A percentile compares a stretch with the other conserved stretches of the same genome.
phyloP scores from a whole-genome alignment of 2,888 invertebrate species.

The Cephus pygmeus region DNA sequence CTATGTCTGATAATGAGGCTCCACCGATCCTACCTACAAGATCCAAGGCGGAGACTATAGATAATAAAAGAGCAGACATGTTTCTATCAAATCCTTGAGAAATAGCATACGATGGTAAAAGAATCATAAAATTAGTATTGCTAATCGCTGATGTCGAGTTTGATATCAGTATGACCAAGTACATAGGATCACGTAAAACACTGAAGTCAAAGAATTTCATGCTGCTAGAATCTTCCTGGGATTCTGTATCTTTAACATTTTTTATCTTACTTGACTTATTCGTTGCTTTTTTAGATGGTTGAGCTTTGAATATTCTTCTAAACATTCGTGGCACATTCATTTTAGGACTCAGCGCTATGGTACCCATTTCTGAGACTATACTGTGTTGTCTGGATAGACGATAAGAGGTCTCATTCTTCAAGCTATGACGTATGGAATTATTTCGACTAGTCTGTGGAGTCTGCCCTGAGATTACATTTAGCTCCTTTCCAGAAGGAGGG shows the following conservation, averaged over 20 bases:
- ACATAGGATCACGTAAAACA: constrained; percentile 81
- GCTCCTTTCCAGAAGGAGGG: neutral
- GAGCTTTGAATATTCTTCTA: constrained; percentile 33
- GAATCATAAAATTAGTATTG: constrained; percentile 86
- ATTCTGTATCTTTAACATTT: constrained; percentile 18
- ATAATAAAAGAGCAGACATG: constrained; percentile 79
- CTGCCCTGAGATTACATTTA: neutral
- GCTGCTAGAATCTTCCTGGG: constrained; percentile 22
- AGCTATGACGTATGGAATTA: constrained; percentile 28
- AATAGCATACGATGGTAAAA: constrained; percentile 82
- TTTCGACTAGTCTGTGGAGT: constrained; percentile 30
- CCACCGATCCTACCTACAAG: constrained; percentile 86
- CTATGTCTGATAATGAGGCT: constrained; percentile 83
- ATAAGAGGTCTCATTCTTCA: constrained; percentile 21
- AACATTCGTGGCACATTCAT: constrained; percentile 36
- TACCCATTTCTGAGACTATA: constrained; percentile 44
- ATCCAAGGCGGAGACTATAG: constrained; percentile 86
- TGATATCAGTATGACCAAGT: constrained; percentile 83
- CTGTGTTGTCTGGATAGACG: constrained; percentile 40
- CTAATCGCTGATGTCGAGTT: constrained; percentile 88
- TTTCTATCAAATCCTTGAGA: constrained; percentile 79
- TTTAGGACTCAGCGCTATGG: constrained; percentile 36
- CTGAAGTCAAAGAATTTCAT: constrained; percentile 78
- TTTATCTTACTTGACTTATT: neutral
- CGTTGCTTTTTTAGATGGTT: constrained; percentile 17